Evolutionary conservation across 2,113 vertebrate genomes (phyloP), one percentile per base, ranked within the genome.

Genomic region (Pongo abelii): DNA sequence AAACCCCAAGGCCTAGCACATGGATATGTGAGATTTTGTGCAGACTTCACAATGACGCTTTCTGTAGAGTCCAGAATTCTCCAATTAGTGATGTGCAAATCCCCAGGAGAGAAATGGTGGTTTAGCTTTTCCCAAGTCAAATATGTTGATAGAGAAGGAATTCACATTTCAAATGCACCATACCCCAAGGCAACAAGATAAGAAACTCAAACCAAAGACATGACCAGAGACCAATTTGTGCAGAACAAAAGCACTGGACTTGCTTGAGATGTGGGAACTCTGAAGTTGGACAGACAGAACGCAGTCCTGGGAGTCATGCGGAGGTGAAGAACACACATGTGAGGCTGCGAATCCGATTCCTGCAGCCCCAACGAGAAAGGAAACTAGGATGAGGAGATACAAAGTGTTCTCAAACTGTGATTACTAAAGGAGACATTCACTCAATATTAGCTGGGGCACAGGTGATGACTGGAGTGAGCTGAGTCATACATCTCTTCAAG

Each of bases 241-340:
- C 1, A 46, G 32, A 85, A 35, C 5, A 23, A 55, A 84, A 40
- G 3, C 25, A 35, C 0, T 70, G n/a, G 30, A 18, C 13, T n/a
- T n/a, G 40, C 13, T 27, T 35, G 32, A 48, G 27, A 38, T 11
- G 12, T n/a, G 20, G 52, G 35, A 55, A 75, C 30, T 81, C 46
- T 74, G 67, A 80, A 30, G 50, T 32, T 14, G 11, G 43, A 78
- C 38, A 38, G 10, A 2, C 3, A 38, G 43, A 87, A 32, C 1
- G 6, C 64, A 64, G 69, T 4, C 23, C 27, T 57, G 4, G 40
- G 20, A 50, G 22, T 75, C 3, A 22, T 14, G n/a, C 9, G 30
- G 23, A 52, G 30, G 3, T n/a, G 48, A 80, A 83, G 79, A 17
- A 2, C 32, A 18, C 0, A 1, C 7, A 17, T 3, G 3, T 0